These are phyloP conservation scores for Petrolisthes cinctipes DNA, from an alignment of 2,888 invertebrate species.

Conservation along the genomic window DNA sequence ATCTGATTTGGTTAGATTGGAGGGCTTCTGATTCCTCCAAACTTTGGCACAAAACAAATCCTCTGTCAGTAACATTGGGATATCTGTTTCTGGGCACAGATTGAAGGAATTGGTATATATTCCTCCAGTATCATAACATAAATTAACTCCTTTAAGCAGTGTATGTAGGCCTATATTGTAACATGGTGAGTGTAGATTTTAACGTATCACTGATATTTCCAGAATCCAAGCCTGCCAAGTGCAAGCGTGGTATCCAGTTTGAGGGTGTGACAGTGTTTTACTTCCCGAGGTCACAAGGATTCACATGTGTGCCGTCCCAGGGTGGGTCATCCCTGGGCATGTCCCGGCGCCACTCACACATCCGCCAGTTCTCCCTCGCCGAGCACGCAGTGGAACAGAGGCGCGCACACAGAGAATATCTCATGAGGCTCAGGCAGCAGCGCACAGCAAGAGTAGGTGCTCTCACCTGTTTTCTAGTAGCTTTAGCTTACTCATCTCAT, in stretches of 20 bases:
- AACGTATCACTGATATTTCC: not conserved
- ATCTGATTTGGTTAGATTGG: too few species aligned
- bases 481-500: too few species aligned
- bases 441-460: conserved; percentile 47
- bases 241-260: conserved; percentile 78
- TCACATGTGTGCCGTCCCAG: conserved; percentile 88
- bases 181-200: not conserved
- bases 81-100: too few species aligned
- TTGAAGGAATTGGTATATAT: not conserved
- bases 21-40: too few species aligned
- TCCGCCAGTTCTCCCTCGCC: conserved; percentile 83
- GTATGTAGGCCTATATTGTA: not conserved
- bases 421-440: conserved; percentile 52
- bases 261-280: conserved; percentile 94
- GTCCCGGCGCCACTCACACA: conserved; percentile 78
- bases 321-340: conserved; percentile 86
- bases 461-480: not conserved
- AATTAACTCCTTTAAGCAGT: not conserved
- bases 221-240: conserved; percentile 44
- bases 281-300: conserved; percentile 90
- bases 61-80: too few species aligned
- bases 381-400: conserved; percentile 92
- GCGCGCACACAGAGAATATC: conserved; percentile 78
- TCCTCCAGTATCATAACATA: not conserved
- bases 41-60: too few species aligned